Base-by-base conservation (phyloP, 1,140 invertebrate species). In the Drosophila santomea region DNA sequence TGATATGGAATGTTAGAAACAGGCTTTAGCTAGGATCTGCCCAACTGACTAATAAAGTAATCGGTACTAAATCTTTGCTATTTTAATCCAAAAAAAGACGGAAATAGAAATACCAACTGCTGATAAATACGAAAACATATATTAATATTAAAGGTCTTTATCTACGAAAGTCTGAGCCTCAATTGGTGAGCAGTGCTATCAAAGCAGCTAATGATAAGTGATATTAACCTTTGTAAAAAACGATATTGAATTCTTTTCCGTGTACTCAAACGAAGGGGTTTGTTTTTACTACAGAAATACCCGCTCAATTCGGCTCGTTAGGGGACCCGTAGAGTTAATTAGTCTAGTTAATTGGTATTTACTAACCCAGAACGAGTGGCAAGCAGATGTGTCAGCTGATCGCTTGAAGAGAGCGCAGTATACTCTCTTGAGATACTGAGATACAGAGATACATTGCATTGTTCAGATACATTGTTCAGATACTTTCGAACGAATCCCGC, bases 271-370 rank as follows among this genome's bases (percentile, higher is more conserved):
- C 51, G 51, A 52, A 12, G 15, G n/a, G 11, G 6, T 17, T 20
- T 20, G 15, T 43, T 45, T 45, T 3, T 14, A 3, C 17, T 20
- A 4, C n/a, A 20, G n/a, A 50, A 63, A 51, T 73, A 45, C 20
- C 51, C 56, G 62, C 73, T 76, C 55, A 45, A 76, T 76, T 76
- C 61, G 73, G 44, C 74, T 76, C 62, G 44, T 60, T 75, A 56
- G 38, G 56, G 58, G 20, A 75, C 50, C 20, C 20, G 20, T 48
- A 44, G 10, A 32, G 15, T 62, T 60, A 68, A 75, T 67, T 60
- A 76, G 43, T 45, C 17, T 43, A 25, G 10, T 23, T 56, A 67
- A 76, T 68, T 68, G 28, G 47, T 54, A 54, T 54, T 44, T 67
- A 76, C 62, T 56, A 76, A 76, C 43, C 73, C 54, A 43, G 39